phyloP scores from a whole-genome alignment of 2,888 invertebrate species.

The Congeria kusceri region DNA sequence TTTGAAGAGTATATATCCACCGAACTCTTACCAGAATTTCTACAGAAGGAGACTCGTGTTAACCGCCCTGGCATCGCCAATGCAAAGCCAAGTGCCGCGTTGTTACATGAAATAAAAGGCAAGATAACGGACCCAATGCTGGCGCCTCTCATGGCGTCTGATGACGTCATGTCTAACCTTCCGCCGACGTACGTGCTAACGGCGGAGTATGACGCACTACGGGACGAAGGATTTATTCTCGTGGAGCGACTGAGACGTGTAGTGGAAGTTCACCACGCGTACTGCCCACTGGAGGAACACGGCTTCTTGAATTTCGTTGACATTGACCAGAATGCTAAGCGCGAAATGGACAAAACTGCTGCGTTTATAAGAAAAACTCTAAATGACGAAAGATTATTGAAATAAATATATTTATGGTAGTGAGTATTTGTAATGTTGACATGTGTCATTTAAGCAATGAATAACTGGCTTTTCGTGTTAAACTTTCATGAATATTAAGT shows the following conservation, averaged over 20 bases:
- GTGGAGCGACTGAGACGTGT: slow-evolving; percentile 53
- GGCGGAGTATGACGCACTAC: slow-evolving; percentile 63
- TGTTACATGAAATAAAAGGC: slow-evolving; percentile 30
- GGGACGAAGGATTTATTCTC: slow-evolving; percentile 67
- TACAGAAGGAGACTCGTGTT: not conserved
- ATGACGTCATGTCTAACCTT: slow-evolving; percentile 55
- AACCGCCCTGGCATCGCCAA: not conserved
- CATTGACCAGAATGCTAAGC: slow-evolving; percentile 31
- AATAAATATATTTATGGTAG: no score
- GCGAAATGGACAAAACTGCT: slow-evolving; percentile 38
- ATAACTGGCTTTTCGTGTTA: no score
- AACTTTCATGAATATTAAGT: no score
- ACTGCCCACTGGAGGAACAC: slow-evolving; percentile 60
- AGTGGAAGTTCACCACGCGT: slow-evolving; percentile 48
- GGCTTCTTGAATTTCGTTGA: slow-evolving; percentile 52
- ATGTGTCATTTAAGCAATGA: no score
- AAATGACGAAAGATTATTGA: not conserved
- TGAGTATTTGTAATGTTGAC: no score
- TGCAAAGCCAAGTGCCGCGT: not conserved
- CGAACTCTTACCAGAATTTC: slow-evolving; percentile 59
- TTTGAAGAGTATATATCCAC: slow-evolving; percentile 33
- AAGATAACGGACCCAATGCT: slow-evolving; percentile 56
- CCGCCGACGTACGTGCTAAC: slow-evolving; percentile 63
- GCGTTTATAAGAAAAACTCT: slow-evolving; percentile 30
- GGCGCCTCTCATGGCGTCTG: slow-evolving; percentile 61